Evolutionary conservation across 1,140 invertebrate species (phyloP), one percentile per base, ranked within the genome.

Genomic region (Drosophila paulistorum): DNA sequence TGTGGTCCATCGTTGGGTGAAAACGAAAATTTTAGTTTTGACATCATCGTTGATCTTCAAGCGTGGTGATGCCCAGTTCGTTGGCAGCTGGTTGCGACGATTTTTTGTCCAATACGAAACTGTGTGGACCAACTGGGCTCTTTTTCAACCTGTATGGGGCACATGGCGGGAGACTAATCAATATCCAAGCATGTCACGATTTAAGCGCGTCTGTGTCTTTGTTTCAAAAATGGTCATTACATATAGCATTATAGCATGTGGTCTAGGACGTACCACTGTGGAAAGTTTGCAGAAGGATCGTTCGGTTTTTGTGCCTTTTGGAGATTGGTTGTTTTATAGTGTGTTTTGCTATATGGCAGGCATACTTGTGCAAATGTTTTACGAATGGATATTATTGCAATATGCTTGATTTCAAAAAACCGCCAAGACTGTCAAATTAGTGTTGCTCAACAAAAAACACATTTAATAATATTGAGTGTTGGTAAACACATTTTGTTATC

Each of bases 121-220:
- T 2, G n/a, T 63, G 0, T 81, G 65, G 71, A 39, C 68, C 30
- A 85, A 85, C 20, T 85, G 78, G 77, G 42, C 65, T 3, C 26
- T 85, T 11, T 81, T 74, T 74, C 82, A 81, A n/a, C 82, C 82
- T 0, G 0, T 85, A 0, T 64, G 17, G 0, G 78, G 82, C 0
- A 41, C 7, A 1, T 85, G 82, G 82, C 58, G 78, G 0, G 78
- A 81, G 0, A 48, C n/a, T 9, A 20, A 20, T 17, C 1, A 17
- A 1, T 14, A 14, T 14, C 11, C 60, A 0, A 62, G 13, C 7
- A 30, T 86, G 30, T 63, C 82, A 0, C 82, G 82, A 4, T 63
- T 66, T 13, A 67, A 85, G 37, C 54, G 82, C 9, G 7, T 9
- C 3, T 85, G 66, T 35, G 58, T 81, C 2, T 81, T 78, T 23